These are phyloP conservation scores for Notospermus geniculatus DNA, from an alignment of 1,140 invertebrate genomes.

Conservation along the genomic window DNA sequence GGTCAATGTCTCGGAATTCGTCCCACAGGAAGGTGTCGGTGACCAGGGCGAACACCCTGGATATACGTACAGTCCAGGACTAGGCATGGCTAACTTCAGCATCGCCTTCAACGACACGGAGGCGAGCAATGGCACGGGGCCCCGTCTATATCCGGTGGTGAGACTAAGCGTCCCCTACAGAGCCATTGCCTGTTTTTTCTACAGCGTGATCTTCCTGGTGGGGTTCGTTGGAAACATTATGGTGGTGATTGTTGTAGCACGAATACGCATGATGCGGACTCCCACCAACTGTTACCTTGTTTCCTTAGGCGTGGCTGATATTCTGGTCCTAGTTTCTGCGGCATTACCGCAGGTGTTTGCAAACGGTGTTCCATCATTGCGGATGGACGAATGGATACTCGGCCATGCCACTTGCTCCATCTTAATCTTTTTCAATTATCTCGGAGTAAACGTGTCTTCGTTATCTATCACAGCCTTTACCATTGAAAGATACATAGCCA, in stretches of 20 bases:
- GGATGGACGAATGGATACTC: constrained; percentile 63
- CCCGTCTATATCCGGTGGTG: no score
- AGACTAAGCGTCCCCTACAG: constrained; percentile 47
- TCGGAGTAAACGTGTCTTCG: constrained; percentile 81
- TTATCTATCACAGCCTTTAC: constrained; percentile 92
- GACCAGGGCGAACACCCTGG: no score
- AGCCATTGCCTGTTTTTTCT: constrained; percentile 62
- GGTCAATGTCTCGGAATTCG: no score
- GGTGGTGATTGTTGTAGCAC: constrained; percentile 57
- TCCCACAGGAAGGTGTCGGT: no score
- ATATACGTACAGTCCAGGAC: no score
- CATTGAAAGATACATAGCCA: constrained; percentile 90
- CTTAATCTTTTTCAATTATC: constrained; percentile 66
- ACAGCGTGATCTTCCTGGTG: constrained; percentile 60
- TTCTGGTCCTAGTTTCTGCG: constrained; percentile 72
- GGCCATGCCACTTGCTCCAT: constrained; percentile 63
- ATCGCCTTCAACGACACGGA: no score
- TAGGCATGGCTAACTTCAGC: no score
- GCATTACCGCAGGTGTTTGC: constrained; percentile 62
- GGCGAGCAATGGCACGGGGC: no score
- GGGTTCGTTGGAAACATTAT: constrained; percentile 49
- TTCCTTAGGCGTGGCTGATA: constrained; percentile 87
- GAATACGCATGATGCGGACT: constrained; percentile 60
- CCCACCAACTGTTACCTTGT: constrained; percentile 87
- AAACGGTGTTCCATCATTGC: constrained; percentile 66